Percentiles rank a stretch among this genome's conserved stretches.
These are phyloP conservation scores for Sphecodes monilicornis DNA, from an alignment of 2,888 invertebrate species.

Conservation along the genomic window DNA sequence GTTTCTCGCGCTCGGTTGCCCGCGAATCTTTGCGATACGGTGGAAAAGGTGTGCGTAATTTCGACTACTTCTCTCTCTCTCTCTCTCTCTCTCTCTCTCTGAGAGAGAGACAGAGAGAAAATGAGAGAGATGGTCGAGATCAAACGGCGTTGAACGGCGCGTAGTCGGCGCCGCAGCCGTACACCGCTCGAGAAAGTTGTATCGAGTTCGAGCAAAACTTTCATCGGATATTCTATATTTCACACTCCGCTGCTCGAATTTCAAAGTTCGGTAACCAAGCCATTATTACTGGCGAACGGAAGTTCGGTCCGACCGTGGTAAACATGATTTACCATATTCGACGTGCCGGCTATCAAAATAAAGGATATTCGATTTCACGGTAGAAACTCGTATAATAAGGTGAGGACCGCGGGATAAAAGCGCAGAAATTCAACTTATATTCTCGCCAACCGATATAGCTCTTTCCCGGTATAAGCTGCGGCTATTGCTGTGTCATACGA, in stretches of 20 bases:
- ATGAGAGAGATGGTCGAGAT: background rate
- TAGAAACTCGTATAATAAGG: constrained; percentile 15
- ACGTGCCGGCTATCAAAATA: constrained; percentile 52
- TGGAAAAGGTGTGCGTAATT: background rate
- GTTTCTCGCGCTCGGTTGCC: background rate
- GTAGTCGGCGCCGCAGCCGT: background rate
- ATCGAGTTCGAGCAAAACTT: constrained; percentile 54
- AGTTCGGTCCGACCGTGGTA: constrained; percentile 58
- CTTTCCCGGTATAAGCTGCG: background rate
- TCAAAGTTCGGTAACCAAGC: constrained; percentile 61
- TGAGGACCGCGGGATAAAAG: background rate
- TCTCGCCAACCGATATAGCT: background rate
- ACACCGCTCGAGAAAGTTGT: constrained; percentile 44
- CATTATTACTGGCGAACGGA: constrained; percentile 65
- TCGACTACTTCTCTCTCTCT: background rate
- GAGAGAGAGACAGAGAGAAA: background rate
- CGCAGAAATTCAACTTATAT: background rate
- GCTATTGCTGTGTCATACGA: background rate
- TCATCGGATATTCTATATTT: constrained; percentile 65
- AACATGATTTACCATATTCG: constrained; percentile 61
- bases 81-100: no score
- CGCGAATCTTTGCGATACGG: background rate
- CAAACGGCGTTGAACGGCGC: constrained; percentile 19
- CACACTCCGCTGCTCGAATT: constrained; percentile 56
- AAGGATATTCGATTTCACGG: constrained; percentile 55